Percentiles rank a stretch among this genome's conserved stretches.
These are phyloP conservation scores for Andrena camellia DNA, from an alignment of 2,888 invertebrate species.

Conservation along the genomic window DNA sequence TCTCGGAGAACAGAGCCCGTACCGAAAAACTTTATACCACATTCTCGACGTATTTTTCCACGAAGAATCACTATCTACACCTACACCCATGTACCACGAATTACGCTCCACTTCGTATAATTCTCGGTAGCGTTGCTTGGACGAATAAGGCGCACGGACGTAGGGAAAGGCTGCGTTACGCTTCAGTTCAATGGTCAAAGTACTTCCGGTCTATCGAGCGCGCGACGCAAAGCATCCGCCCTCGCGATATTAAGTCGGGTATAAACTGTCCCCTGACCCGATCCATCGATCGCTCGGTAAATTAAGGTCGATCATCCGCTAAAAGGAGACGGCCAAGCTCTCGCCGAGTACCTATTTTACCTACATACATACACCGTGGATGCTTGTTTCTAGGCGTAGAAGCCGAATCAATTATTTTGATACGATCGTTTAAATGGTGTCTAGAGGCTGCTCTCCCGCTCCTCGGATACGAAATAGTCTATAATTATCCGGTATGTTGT, in stretches of 20 bases:
- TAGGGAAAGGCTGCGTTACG: conserved; percentile 47
- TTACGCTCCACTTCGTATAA: background rate
- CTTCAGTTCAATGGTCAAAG: conserved; percentile 65
- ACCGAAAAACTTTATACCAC: background rate
- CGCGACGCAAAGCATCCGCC: conserved; percentile 22
- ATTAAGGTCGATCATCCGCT: conserved; percentile 63
- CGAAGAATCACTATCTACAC: background rate
- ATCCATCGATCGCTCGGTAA: conserved; percentile 62
- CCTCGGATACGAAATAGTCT: conserved; percentile 30
- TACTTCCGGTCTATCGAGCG: conserved; percentile 48
- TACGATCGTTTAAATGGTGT: background rate
- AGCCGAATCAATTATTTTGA: conserved; percentile 11
- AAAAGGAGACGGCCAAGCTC: conserved; percentile 18
- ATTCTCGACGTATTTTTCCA: background rate
- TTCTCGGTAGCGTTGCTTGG: background rate
- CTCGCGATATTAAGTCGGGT: conserved; percentile 60
- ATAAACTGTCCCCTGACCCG: conserved; percentile 60
- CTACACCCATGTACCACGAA: background rate
- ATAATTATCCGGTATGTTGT: conserved; percentile 52
- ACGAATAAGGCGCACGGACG: background rate
- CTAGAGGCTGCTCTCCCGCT: background rate
- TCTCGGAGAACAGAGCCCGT: background rate
- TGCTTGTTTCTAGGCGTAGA: background rate
- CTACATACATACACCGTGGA: background rate
- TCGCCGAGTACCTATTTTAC: background rate